Evolutionary conservation across 2,113 vertebrate genomes (phyloP).

Genomic region (Spheniscus mendiculus): DNA sequence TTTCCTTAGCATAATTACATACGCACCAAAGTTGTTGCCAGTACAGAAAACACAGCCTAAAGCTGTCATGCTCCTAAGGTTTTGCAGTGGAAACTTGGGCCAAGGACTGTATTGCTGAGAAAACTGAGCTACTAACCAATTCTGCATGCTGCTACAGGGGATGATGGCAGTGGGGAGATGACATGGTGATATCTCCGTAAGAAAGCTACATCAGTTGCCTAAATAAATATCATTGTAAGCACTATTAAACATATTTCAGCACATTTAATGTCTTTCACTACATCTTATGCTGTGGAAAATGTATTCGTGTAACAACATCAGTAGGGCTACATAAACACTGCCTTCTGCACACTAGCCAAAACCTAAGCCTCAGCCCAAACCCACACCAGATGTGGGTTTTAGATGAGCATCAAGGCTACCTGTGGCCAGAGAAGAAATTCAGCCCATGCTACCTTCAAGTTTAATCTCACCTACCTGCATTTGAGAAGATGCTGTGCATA

Average conservation of each 20-base stretch:
- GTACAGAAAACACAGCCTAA: neutral
- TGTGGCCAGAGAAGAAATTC: neutral
- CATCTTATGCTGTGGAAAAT: neutral
- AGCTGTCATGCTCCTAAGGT: neutral
- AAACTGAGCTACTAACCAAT: neutral
- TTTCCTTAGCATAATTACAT: neutral
- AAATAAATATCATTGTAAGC: neutral
- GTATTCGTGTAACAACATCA: neutral
- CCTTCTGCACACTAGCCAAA: neutral
- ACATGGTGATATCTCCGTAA: rapidly evolving
- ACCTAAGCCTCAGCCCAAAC: neutral
- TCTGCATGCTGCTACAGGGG: neutral
- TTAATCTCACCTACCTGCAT: neutral
- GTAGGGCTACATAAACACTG: neutral
- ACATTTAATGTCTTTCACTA: neutral
- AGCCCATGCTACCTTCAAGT: neutral
- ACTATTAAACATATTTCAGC: neutral
- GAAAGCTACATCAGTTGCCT: neutral
- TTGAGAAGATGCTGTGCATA: neutral
- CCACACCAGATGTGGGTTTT: neutral
- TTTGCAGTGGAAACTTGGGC: neutral
- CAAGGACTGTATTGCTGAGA: neutral
- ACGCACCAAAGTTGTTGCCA: neutral
- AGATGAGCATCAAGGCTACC: neutral
- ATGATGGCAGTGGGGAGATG: neutral